Percentiles rank a stretch among this genome's conserved stretches.
Evolutionary conservation across 2,888 invertebrate genomes (phyloP).

Genomic region (Nomada ruficornis): DNA sequence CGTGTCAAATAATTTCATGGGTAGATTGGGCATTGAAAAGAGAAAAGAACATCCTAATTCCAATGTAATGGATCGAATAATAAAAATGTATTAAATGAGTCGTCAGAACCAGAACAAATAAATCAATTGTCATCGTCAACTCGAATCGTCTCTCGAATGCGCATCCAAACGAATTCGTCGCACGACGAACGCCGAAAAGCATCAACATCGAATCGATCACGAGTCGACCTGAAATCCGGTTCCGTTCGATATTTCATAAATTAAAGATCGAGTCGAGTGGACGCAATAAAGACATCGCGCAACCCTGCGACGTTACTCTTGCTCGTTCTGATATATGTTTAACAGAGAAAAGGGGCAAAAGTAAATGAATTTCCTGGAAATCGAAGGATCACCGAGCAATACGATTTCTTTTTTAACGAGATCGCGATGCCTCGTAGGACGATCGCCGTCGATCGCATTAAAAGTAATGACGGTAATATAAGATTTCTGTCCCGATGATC

Average conservation of each 20-base stretch:
- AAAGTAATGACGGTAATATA: conserved; percentile 46
- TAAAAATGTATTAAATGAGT: too few species aligned
- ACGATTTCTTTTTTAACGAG: conserved; percentile 32
- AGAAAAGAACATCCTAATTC: not conserved
- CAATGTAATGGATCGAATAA: not conserved
- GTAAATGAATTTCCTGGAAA: conserved; percentile 28
- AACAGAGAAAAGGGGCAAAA: not conserved
- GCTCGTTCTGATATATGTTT: not conserved
- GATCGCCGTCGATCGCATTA: conserved; percentile 11
- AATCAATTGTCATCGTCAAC: not conserved
- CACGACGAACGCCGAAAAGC: not conserved
- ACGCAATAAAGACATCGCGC: conserved; percentile 37
- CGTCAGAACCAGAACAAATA: too few species aligned
- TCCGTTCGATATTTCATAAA: not conserved
- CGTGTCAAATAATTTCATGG: too few species aligned
- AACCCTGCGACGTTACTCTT: not conserved
- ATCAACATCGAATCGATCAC: conserved; percentile 25
- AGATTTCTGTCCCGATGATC: conserved; percentile 19
- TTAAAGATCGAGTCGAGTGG: not conserved
- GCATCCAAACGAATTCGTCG: not conserved
- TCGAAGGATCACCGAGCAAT: not conserved
- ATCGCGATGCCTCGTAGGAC: not conserved
- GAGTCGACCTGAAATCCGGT: conserved; percentile 20
- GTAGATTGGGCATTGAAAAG: too few species aligned
- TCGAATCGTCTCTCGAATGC: not conserved